A percentile compares a stretch with the other conserved stretches of the same genome.
These are phyloP conservation scores for Lithosia quadra DNA, from an alignment of 2,888 invertebrate genomes.

Conservation along the genomic window DNA sequence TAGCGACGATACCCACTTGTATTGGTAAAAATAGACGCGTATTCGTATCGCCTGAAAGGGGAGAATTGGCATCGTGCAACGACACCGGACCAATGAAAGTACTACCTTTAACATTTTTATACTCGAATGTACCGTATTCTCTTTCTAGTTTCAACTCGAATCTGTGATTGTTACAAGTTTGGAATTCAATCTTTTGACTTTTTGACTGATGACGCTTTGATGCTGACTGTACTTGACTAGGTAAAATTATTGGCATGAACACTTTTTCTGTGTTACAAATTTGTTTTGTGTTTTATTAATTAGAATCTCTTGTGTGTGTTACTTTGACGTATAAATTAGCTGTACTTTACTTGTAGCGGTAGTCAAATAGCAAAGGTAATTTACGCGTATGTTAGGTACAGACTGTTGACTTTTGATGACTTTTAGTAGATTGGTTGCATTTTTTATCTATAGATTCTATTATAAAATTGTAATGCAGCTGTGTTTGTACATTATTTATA, in stretches of 20 bases:
- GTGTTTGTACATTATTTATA: too few relatives aligned
- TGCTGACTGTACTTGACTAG: background rate
- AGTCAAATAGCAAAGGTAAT: background rate
- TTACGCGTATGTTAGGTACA: too few relatives aligned
- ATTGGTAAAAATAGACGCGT: conserved; percentile 28
- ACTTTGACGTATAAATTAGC: background rate
- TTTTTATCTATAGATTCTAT: too few relatives aligned
- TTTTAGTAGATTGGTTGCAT: too few relatives aligned
- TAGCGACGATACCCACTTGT: conserved; percentile 13
- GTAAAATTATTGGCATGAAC: conserved; percentile 7
- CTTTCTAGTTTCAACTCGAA: conserved; percentile 23
- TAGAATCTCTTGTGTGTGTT: too few relatives aligned
- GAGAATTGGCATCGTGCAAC: conserved; percentile 35
- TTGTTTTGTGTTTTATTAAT: background rate
- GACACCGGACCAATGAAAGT: conserved; percentile 36
- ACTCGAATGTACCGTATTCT: conserved; percentile 20
- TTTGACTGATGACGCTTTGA: background rate
- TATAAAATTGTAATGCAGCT: too few relatives aligned
- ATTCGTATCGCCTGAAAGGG: conserved; percentile 13
- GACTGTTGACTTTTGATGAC: too few relatives aligned
- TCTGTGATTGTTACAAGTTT: conserved; percentile 14
- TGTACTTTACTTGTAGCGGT: background rate
- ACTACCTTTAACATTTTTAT: conserved; percentile 28
- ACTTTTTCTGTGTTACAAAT: background rate
- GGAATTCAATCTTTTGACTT: conserved; percentile 17